A percentile compares a stretch with the other conserved stretches of the same genome.
phyloP scores from a whole-genome alignment of 2,888 invertebrate genomes.

The Urechis unicinctus region DNA sequence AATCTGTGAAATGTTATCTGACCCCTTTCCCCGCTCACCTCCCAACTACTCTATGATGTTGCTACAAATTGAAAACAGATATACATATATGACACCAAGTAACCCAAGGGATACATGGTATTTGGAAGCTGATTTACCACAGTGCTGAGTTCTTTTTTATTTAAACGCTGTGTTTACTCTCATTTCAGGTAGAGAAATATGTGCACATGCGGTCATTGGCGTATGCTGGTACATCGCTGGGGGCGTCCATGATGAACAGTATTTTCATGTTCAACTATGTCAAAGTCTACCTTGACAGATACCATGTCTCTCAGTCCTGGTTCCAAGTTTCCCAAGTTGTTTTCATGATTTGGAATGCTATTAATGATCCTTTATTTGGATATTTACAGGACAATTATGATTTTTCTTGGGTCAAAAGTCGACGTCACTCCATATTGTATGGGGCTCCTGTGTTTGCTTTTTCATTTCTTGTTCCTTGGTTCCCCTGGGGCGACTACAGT shows the following conservation, averaged over 20 bases:
- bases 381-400: constrained; percentile 41
- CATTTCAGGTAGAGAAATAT: not conserved
- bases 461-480: constrained; percentile 48
- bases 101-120: no score
- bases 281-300: constrained; percentile 49
- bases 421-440: constrained; percentile 47
- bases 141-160: not conserved
- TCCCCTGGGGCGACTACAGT: constrained; percentile 40
- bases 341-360: constrained; percentile 52
- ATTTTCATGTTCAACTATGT: constrained; percentile 53
- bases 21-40: no score
- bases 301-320: constrained; percentile 49
- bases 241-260: constrained; percentile 33
- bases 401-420: constrained; percentile 38
- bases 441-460: constrained; percentile 48
- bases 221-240: constrained; percentile 30
- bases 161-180: not conserved
- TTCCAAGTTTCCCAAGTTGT: constrained; percentile 48
- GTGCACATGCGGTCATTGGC: constrained; percentile 21
- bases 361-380: constrained; percentile 54
- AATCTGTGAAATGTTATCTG: constrained; percentile 8
- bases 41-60: no score
- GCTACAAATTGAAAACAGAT: no score
- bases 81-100: no score
- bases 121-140: no score